Conservation (phyloP, 2,888 invertebrate genomes). For the Drosophila yooni region DNA sequence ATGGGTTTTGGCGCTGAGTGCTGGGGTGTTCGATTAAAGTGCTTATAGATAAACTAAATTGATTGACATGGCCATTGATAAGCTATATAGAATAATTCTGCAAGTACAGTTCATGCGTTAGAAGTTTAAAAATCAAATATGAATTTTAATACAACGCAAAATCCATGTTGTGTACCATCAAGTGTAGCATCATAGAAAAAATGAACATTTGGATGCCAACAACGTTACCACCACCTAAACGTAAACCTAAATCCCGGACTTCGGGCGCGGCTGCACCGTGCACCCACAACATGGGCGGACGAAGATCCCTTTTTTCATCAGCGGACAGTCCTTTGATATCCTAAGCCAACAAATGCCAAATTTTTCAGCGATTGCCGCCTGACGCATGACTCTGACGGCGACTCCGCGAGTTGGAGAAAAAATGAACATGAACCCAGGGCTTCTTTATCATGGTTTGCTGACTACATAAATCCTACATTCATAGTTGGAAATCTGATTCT, state of each 20-base stretch:
- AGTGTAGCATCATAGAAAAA: neutral
- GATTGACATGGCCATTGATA: neutral
- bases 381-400: neutral
- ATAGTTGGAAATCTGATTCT: neutral
- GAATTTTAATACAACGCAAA: no score
- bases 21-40: neutral
- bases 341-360: neutral
- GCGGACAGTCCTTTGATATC: neutral
- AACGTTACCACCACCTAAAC: neutral
- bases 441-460: neutral
- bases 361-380: neutral
- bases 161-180: neutral
- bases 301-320: neutral
- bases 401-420: neutral
- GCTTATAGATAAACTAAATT: neutral
- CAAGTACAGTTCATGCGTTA: neutral
- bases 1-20: neutral
- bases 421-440: neutral
- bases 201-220: neutral
- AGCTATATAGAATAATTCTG: neutral
- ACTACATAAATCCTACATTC: neutral
- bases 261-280: neutral
- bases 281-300: neutral
- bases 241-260: neutral
- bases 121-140: neutral